Conservation (phyloP, 2,888 invertebrate genomes). For the Choristoneura rosaceana region DNA sequence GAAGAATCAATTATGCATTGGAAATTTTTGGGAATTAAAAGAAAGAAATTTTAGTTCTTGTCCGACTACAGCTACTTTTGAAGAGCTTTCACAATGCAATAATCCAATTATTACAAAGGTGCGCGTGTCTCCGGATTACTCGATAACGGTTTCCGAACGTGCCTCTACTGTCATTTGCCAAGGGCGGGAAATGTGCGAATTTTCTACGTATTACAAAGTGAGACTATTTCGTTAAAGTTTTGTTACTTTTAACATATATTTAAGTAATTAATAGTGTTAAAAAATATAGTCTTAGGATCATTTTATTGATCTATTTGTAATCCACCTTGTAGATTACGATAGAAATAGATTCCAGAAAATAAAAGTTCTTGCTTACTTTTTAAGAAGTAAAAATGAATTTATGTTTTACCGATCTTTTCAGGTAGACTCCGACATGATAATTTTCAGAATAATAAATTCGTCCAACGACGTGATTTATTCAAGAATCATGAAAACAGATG, state of each 20-base stretch:
- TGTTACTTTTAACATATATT: neutral
- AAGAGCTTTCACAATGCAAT: conserved; percentile 58
- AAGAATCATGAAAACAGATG: conserved; percentile 64
- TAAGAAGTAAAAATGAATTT: neutral
- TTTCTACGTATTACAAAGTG: conserved; percentile 65
- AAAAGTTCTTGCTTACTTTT: too few species aligned
- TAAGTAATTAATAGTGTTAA: neutral
- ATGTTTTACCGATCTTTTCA: conserved; percentile 51
- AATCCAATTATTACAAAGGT: conserved; percentile 66
- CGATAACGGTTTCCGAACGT: conserved; percentile 46
- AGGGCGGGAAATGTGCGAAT: conserved; percentile 59
- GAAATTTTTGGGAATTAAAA: conserved; percentile 48
- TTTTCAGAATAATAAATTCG: conserved; percentile 63
- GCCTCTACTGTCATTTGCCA: conserved; percentile 56
- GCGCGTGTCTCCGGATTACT: conserved; percentile 53
- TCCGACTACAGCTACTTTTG: conserved; percentile 50
- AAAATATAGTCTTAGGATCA: neutral
- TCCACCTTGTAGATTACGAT: neutral
- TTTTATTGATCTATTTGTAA: neutral
- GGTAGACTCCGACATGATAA: conserved; percentile 57
- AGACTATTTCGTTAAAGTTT: conserved; percentile 9
- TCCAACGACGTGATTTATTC: conserved; percentile 65
- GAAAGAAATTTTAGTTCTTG: conserved; percentile 45
- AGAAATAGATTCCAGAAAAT: too few species aligned
- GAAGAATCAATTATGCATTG: conserved; percentile 54